Conservation (phyloP, 2,113 vertebrate species). For the Orientallactaga bullata region DNA sequence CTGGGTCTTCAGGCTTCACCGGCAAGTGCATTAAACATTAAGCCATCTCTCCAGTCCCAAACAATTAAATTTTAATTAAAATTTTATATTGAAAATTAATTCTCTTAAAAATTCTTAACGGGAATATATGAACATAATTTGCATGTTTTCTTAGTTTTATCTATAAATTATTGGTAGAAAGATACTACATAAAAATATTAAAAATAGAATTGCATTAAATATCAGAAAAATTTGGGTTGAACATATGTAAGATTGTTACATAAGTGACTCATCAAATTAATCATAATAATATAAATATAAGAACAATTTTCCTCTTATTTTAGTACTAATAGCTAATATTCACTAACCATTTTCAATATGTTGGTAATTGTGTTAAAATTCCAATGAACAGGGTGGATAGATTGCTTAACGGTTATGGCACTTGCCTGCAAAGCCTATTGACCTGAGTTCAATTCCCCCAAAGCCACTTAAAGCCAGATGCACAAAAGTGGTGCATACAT, state of each 20-base stretch:
- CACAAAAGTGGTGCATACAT: too few relatives aligned
- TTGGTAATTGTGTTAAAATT: conserved; percentile 9
- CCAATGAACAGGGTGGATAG: not conserved
- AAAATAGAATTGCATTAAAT: not conserved
- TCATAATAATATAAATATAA: not conserved
- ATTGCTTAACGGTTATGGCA: too few relatives aligned
- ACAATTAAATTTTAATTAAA: not conserved
- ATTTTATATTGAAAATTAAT: not conserved
- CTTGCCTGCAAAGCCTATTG: too few relatives aligned
- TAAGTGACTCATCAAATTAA: not conserved
- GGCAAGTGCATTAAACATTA: too few relatives aligned
- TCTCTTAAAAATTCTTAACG: not conserved
- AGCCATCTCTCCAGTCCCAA: not conserved
- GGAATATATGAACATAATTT: not conserved
- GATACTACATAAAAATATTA: not conserved
- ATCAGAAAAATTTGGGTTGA: not conserved
- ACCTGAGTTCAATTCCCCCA: too few relatives aligned
- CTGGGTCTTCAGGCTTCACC: too few relatives aligned
- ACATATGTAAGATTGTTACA: not conserved
- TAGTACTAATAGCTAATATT: not conserved
- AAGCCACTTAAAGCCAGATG: too few relatives aligned
- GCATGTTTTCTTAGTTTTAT: not conserved
- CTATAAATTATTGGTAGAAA: not conserved
- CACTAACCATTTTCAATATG: not conserved
- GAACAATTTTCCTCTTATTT: not conserved